Percentiles rank a stretch among this genome's conserved stretches.
Conservation (phyloP, 2,888 invertebrate genomes). For the Noctua fimbriata region DNA sequence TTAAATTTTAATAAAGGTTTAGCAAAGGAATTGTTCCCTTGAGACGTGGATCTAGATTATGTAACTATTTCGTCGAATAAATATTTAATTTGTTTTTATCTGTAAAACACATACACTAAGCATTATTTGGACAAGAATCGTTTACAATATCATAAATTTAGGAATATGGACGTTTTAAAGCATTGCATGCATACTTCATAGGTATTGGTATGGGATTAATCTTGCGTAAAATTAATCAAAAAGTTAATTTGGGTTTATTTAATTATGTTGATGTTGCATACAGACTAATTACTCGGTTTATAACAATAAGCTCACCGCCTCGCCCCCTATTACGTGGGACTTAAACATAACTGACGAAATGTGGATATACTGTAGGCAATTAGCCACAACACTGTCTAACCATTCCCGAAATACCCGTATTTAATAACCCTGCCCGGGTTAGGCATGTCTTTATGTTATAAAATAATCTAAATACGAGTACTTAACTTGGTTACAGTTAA, state of each 20-base stretch:
- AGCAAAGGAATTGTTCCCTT: slow-evolving; percentile 48
- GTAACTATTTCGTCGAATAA: slow-evolving; percentile 24
- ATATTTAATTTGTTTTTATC: slow-evolving; percentile 34
- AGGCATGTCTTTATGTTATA: not conserved
- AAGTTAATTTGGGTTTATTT: not conserved
- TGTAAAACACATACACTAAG: not conserved
- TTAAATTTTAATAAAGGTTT: slow-evolving; percentile 61
- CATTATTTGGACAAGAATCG: not conserved
- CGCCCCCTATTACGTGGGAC: not conserved
- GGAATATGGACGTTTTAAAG: not conserved
- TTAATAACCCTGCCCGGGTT: too few relatives aligned
- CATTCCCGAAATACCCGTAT: too few relatives aligned
- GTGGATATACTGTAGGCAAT: not conserved
- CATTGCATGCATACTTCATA: not conserved
- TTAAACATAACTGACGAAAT: not conserved
- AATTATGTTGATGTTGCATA: not conserved
- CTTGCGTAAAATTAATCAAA: slow-evolving; percentile 24
- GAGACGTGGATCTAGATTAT: slow-evolving; percentile 31
- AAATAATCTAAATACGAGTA: not conserved
- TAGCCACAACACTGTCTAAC: not conserved
- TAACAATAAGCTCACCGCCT: not conserved
- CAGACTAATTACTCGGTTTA: not conserved
- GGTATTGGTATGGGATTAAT: not conserved
- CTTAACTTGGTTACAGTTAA: not conserved
- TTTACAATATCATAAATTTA: not conserved